phyloP scores from a whole-genome alignment of 2,113 vertebrate genomes.

The Tychaedon coryphoeus region DNA sequence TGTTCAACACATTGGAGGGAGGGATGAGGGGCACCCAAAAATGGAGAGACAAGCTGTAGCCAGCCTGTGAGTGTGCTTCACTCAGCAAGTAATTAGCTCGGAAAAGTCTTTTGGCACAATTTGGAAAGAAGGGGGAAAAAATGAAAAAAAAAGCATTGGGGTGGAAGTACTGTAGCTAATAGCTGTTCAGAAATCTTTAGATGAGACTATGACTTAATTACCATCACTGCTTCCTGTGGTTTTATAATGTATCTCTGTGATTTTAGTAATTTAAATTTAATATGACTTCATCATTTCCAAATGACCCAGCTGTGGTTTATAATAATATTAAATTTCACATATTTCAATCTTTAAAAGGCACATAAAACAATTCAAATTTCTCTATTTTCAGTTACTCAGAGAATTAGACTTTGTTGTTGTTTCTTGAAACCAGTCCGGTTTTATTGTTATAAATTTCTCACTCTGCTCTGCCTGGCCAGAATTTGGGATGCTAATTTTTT shows the following conservation, averaged over 20 bases:
- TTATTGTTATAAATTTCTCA: not conserved
- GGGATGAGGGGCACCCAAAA: not conserved
- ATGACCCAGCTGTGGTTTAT: not conserved
- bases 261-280: not conserved
- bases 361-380: not conserved
- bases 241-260: not conserved
- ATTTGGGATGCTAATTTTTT: not conserved
- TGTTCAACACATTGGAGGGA: not conserved
- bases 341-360: not conserved
- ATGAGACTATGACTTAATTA: not conserved
- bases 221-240: not conserved
- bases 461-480: not conserved
- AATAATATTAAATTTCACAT: not conserved
- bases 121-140: not conserved
- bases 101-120: not conserved
- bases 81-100: not conserved
- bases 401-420: not conserved
- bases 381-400: not conserved
- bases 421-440: not conserved
- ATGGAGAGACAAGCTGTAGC: not conserved
- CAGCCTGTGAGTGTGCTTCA: not conserved
- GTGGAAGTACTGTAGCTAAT: not conserved
- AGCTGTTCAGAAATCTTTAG: not conserved
- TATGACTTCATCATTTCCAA: not conserved
- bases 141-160: not conserved